These are phyloP conservation scores for Hexactinellida sp. DNA, from an alignment of 37 sponge, comb jelly and placozoan species.

Conservation along the genomic window DNA sequence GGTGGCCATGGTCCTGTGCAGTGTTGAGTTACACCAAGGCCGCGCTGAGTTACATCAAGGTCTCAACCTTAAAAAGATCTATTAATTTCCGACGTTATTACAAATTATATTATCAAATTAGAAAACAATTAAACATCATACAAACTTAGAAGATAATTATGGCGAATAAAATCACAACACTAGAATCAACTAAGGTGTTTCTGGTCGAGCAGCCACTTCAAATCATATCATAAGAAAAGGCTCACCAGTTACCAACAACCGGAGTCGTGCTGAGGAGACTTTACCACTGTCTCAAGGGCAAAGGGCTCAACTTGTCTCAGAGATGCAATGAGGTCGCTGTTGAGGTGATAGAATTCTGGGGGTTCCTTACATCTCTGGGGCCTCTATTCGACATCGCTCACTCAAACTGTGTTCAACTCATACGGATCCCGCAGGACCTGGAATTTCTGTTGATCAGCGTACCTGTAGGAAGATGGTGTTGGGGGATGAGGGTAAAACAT, in stretches of 20 bases:
- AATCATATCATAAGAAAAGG: not conserved
- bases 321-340: not conserved
- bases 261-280: not conserved
- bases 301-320: not conserved
- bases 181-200: not conserved
- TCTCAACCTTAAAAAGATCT: too few relatives aligned
- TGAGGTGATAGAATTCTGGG: not conserved
- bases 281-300: not conserved
- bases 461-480: conserved; percentile 12
- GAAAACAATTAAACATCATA: not conserved
- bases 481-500: not conserved
- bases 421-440: not conserved
- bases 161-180: not conserved
- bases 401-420: conserved; percentile 15
- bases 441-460: conserved; percentile 12
- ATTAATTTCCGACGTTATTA: conserved; percentile 6
- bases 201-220: not conserved
- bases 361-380: not conserved
- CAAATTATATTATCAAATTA: not conserved
- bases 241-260: not conserved
- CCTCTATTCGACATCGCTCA: conserved; percentile 1
- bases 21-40: too few relatives aligned
- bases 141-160: conserved; percentile 11
- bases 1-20: too few relatives aligned
- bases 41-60: too few relatives aligned